A percentile compares a stretch with the other conserved stretches of the same genome.
phyloP scores from a whole-genome alignment of 1,140 invertebrate genomes.

The Nymphalis io region DNA sequence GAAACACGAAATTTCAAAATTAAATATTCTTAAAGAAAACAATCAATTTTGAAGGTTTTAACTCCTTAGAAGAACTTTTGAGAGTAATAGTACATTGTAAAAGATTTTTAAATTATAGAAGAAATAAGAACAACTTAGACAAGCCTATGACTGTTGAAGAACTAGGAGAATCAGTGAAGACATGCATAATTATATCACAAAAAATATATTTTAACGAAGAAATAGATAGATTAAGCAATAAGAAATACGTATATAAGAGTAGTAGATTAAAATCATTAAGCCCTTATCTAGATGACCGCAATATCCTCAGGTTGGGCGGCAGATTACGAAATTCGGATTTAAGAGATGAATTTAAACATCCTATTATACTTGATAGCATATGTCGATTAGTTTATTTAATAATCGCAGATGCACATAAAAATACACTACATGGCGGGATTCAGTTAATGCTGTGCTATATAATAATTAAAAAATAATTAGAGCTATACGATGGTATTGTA shows the following conservation, averaged over 20 bases:
- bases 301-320: neutral
- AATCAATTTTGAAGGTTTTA: neutral
- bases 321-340: neutral
- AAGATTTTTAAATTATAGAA: conserved; percentile 2
- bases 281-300: neutral
- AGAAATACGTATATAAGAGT: neutral
- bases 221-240: conserved; percentile 1
- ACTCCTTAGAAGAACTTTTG: neutral
- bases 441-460: conserved; percentile 1
- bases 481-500: too few species aligned
- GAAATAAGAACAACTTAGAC: neutral
- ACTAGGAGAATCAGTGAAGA: neutral
- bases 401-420: neutral
- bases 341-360: neutral
- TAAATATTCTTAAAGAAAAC: too few species aligned
- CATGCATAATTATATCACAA: neutral
- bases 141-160: neutral
- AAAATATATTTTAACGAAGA: conserved; percentile 1
- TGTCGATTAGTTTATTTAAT: neutral
- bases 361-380: neutral
- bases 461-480: too few species aligned
- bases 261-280: neutral
- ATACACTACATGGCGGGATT: neutral
- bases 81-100: neutral
- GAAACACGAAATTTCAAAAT: too few species aligned